A percentile compares a stretch with the other conserved stretches of the same genome.
These are phyloP conservation scores for Microplitis demolitor DNA, from an alignment of 1,140 invertebrate genomes.

Conservation along the genomic window DNA sequence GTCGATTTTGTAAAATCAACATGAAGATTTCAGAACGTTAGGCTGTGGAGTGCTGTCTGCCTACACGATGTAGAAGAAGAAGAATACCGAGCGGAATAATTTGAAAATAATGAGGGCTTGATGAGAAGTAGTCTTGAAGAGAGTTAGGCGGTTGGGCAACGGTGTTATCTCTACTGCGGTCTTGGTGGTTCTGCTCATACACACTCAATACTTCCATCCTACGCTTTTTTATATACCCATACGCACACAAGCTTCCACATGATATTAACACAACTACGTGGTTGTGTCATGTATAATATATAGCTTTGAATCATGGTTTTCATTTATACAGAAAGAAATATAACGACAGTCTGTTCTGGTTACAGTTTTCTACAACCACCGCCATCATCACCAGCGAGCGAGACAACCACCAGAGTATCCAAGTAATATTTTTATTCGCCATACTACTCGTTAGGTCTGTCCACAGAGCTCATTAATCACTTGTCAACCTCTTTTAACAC, in stretches of 20 bases:
- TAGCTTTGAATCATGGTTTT: not conserved
- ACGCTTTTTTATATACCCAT: not conserved
- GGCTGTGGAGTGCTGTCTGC: not conserved
- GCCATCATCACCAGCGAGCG: not conserved
- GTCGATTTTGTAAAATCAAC: too few relatives aligned
- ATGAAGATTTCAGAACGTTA: not conserved
- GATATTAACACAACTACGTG: too few relatives aligned
- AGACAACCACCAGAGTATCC: not conserved
- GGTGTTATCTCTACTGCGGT: constrained; percentile 6
- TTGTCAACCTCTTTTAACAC: constrained; percentile 13
- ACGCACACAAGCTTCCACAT: too few relatives aligned
- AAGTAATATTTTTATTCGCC: constrained; percentile 12
- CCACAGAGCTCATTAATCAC: constrained; percentile 29
- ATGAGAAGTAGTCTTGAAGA: constrained; percentile 2
- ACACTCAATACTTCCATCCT: not conserved
- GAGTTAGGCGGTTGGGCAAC: not conserved
- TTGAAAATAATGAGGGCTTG: constrained; percentile 19
- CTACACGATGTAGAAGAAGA: not conserved
- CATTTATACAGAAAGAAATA: not conserved
- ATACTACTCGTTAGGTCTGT: constrained; percentile 25
- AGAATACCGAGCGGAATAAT: constrained; percentile 4
- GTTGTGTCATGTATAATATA: too few relatives aligned
- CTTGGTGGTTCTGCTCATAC: not conserved
- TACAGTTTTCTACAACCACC: constrained; percentile 10
- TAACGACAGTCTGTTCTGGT: constrained; percentile 8